These are phyloP conservation scores for Catharus minimus DNA, from an alignment of 2,113 vertebrate species.

Conservation along the genomic window DNA sequence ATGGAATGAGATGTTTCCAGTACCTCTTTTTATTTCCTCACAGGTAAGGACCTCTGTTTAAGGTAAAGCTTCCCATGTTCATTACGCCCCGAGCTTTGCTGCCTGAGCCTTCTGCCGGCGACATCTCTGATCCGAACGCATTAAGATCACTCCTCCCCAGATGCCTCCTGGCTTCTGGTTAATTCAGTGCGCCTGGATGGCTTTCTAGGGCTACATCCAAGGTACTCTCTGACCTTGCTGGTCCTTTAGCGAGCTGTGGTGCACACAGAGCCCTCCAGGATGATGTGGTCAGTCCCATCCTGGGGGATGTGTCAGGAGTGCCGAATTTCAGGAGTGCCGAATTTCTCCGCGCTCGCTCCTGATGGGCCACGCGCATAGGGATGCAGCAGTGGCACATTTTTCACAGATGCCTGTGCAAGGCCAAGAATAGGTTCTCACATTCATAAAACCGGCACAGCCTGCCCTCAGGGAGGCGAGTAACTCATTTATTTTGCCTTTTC, in stretches of 20 bases:
- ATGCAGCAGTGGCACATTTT: neutral
- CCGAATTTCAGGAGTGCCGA: neutral
- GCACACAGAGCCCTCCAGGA: neutral
- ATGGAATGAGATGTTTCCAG: neutral
- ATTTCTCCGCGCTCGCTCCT: neutral
- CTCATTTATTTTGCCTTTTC: conserved; percentile 37
- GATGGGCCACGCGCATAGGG: neutral
- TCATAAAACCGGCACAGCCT: conserved; percentile 15
- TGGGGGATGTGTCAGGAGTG: neutral
- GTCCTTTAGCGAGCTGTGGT: neutral
- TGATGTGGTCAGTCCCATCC: neutral
- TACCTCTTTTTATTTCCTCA: neutral
- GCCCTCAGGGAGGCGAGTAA: neutral
- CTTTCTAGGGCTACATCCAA: conserved; percentile 60
- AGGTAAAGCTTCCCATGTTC: neutral
- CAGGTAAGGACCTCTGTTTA: conserved; percentile 6
- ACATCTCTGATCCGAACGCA: conserved; percentile 29
- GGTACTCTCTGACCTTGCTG: conserved; percentile 48
- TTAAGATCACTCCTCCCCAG: conserved; percentile 49
- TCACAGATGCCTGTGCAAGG: neutral
- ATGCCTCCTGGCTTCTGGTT: conserved; percentile 42
- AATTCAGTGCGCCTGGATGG: conserved; percentile 40
- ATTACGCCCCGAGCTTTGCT: neutral
- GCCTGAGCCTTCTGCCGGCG: conserved; percentile 6
- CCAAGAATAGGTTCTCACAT: conserved; percentile 27